phyloP scores from a whole-genome alignment of 1,140 invertebrate genomes.

The Drosophila takahashii region DNA sequence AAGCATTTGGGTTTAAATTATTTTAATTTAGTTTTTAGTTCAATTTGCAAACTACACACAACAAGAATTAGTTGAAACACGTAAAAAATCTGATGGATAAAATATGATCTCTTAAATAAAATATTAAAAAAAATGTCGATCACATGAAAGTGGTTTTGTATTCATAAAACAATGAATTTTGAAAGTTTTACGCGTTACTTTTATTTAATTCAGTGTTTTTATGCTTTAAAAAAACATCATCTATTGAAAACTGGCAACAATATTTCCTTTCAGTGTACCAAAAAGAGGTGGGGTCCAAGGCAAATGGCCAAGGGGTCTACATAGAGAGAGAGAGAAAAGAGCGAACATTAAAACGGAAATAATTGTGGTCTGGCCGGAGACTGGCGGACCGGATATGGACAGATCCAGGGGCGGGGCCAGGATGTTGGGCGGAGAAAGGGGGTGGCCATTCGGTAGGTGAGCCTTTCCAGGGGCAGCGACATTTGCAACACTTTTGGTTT shows the following conservation, averaged over 20 bases:
- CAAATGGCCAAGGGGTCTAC: constrained; percentile 20
- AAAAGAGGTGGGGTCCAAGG: constrained; percentile 15
- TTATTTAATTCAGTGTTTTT: no score
- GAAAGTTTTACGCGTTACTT: no score
- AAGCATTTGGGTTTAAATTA: no score
- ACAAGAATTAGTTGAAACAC: no score
- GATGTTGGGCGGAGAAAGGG: background rate
- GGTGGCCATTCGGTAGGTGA: constrained; percentile 16
- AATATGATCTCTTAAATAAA: no score
- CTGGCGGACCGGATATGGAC: constrained; percentile 33
- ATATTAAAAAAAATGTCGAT: no score
- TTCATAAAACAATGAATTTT: no score
- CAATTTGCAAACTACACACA: no score
- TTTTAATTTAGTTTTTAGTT: no score
- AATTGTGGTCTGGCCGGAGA: constrained; percentile 67
- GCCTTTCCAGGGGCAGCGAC: constrained; percentile 28
- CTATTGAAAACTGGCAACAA: background rate
- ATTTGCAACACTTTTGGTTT: constrained; percentile 62
- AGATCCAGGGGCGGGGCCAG: background rate
- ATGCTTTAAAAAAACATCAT: no score
- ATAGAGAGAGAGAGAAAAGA: constrained; percentile 1
- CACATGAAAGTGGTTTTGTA: no score
- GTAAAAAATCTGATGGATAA: no score
- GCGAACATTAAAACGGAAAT: constrained; percentile 72
- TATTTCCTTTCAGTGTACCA: constrained; percentile 2